These are phyloP conservation scores for Rhopalosiphum maidis DNA, from an alignment of 1,140 invertebrate genomes.

Conservation along the genomic window DNA sequence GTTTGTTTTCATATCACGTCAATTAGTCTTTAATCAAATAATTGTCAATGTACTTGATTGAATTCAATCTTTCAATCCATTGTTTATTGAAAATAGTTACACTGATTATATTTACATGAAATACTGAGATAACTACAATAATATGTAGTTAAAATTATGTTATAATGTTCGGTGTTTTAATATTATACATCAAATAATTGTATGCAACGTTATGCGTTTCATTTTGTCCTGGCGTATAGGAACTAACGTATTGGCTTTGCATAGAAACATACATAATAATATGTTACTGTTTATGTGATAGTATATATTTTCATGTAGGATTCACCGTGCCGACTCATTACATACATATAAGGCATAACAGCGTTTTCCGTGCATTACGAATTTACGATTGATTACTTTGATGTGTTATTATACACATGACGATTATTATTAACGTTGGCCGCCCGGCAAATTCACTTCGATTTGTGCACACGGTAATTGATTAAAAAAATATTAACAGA, in stretches of 20 bases:
- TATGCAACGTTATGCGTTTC: not conserved
- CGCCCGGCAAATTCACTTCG: not conserved
- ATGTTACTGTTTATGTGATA: not conserved
- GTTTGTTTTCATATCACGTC: no score
- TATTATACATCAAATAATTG: not conserved
- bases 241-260: not conserved
- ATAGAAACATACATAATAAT: no score
- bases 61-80: no score
- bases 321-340: not conserved
- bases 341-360: not conserved
- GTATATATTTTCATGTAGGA: not conserved
- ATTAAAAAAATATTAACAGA: slow-evolving; percentile 1
- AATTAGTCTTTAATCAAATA: not conserved
- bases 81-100: no score
- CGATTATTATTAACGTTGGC: not conserved
- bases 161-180: not conserved
- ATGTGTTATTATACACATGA: not conserved
- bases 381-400: not conserved
- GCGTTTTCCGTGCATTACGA: not conserved
- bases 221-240: not conserved
- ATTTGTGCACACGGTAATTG: not conserved
- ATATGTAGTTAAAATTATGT: not conserved
- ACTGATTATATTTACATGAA: no score
- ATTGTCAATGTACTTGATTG: no score
- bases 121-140: no score